phyloP scores from a whole-genome alignment of 1,140 invertebrate genomes.

The Dinoponera quadriceps region DNA sequence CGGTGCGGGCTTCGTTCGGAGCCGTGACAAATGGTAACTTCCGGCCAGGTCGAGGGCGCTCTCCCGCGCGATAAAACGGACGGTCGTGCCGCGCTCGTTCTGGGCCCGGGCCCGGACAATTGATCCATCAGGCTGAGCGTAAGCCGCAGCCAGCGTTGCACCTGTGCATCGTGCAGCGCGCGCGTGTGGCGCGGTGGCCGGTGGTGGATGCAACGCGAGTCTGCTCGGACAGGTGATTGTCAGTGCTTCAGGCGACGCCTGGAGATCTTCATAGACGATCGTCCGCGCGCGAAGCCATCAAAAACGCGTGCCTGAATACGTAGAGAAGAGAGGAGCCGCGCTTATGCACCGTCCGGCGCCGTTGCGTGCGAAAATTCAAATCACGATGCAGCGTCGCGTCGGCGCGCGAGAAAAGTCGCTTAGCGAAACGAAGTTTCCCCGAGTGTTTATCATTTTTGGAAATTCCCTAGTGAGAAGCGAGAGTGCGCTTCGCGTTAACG shows the following conservation, averaged over 20 bases:
- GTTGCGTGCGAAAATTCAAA: too few species aligned
- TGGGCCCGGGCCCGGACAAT: conserved; percentile 70
- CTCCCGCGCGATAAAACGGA: conserved; percentile 46
- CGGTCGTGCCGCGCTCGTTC: conserved; percentile 39
- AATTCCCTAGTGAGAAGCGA: too few species aligned
- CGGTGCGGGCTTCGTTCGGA: neutral
- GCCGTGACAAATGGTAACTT: conserved; percentile 55
- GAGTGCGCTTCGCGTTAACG: too few species aligned
- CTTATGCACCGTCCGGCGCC: too few species aligned
- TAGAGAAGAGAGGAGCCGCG: neutral
- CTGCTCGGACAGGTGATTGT: conserved; percentile 83
- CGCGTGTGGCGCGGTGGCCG: neutral
- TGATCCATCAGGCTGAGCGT: conserved; percentile 77
- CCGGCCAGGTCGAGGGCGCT: conserved; percentile 42
- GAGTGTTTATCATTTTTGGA: too few species aligned
- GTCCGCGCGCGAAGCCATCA: conserved; percentile 37
- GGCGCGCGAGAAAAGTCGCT: too few species aligned
- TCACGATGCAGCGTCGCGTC: too few species aligned
- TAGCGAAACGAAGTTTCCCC: too few species aligned
- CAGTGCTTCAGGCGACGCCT: conserved; percentile 79
- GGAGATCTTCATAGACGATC: conserved; percentile 74
- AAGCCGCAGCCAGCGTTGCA: conserved; percentile 69
- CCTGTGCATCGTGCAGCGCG: conserved; percentile 68
- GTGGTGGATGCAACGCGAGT: conserved; percentile 69
- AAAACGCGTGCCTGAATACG: conserved; percentile 47